Conservation (phyloP, 2,888 invertebrate species). For the Choreutis nemorana region DNA sequence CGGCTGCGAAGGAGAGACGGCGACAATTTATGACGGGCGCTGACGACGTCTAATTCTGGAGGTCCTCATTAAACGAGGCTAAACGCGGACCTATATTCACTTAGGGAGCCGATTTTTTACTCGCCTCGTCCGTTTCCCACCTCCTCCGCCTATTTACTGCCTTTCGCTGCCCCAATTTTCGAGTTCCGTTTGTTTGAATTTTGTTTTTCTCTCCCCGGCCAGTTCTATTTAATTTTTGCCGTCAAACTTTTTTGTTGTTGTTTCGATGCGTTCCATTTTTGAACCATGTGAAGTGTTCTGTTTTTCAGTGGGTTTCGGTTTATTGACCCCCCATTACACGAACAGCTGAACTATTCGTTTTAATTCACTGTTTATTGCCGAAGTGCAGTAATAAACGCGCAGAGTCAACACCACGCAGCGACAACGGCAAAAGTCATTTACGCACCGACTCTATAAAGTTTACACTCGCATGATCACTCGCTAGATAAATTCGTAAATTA, state of each 20-base stretch:
- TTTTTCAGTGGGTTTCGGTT: conserved; percentile 5
- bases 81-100: conserved; percentile 48
- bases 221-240: conserved; percentile 13
- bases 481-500: conserved; percentile 62
- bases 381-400: conserved; percentile 22
- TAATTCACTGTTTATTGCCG: conserved; percentile 20
- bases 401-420: too few species aligned
- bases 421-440: conserved; percentile 37
- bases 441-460: conserved; percentile 50
- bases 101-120: conserved; percentile 40
- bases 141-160: conserved; percentile 13
- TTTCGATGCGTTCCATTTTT: too few species aligned
- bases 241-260: too few species aligned
- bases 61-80: conserved; percentile 52
- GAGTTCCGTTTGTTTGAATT: conserved; percentile 2
- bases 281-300: too few species aligned
- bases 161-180: conserved; percentile 8
- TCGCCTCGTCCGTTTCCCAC: conserved; percentile 14
- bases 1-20: conserved; percentile 23
- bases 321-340: conserved; percentile 7
- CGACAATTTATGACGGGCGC: conserved; percentile 58
- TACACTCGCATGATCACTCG: conserved; percentile 56
- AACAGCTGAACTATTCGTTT: conserved; percentile 13
- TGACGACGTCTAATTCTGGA: conserved; percentile 49
- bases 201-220: conserved; percentile 8